Conservation (phyloP, 1,140 invertebrate species). For the Gerris buenoi region DNA sequence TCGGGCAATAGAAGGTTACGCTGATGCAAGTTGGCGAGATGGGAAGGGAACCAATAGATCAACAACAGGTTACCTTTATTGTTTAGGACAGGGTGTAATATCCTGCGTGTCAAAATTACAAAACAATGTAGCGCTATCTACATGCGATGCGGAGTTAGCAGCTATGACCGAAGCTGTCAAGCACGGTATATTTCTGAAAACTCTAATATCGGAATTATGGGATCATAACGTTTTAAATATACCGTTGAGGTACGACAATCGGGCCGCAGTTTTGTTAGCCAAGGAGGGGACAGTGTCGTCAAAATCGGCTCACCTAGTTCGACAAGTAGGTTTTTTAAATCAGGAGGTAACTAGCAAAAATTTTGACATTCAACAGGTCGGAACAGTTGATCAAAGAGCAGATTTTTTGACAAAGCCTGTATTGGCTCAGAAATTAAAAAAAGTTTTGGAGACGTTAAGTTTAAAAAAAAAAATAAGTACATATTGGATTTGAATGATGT, state of each 20-base stretch:
- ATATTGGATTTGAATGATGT: too few relatives aligned
- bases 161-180: not conserved
- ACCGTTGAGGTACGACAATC: not conserved
- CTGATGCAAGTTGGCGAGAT: not conserved
- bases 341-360: not conserved
- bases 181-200: not conserved
- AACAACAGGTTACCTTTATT: not conserved
- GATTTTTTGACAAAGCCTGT: not conserved
- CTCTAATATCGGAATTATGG: not conserved
- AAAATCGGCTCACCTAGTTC: not conserved
- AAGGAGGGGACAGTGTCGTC: not conserved
- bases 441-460: too few relatives aligned
- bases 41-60: not conserved
- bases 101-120: not conserved
- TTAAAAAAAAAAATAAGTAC: too few relatives aligned
- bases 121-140: not conserved
- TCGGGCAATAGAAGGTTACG: not conserved
- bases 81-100: not conserved
- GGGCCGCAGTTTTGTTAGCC: not conserved
- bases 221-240: not conserved
- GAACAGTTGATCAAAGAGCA: not conserved
- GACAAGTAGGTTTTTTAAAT: not conserved
- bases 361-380: not conserved
- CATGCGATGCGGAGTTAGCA: not conserved
- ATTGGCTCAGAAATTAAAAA: too few relatives aligned